Evolutionary conservation across 2,888 invertebrate genomes (phyloP).

Genomic region (Melipona beecheii): DNA sequence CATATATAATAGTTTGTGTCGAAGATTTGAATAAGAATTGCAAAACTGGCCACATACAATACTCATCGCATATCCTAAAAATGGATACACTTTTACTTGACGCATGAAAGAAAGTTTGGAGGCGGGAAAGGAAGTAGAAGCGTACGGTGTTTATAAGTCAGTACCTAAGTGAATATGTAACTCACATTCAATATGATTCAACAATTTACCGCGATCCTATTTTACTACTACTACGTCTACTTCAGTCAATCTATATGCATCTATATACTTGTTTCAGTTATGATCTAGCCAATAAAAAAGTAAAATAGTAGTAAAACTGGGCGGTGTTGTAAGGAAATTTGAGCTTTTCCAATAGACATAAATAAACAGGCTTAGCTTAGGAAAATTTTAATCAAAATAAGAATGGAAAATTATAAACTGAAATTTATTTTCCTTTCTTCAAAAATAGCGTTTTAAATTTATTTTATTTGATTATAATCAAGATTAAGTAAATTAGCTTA

Average conservation of each 20-base stretch:
- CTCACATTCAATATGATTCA: constrained; percentile 55
- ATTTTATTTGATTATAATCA: too few species aligned
- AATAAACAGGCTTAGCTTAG: too few species aligned
- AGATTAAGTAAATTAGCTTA: too few species aligned
- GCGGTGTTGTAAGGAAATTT: not conserved
- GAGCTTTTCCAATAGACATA: too few species aligned
- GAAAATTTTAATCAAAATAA: too few species aligned
- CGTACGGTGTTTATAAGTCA: constrained; percentile 8
- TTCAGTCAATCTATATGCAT: too few species aligned
- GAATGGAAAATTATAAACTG: not conserved
- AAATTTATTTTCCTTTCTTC: not conserved
- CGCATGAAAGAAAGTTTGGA: constrained; percentile 59
- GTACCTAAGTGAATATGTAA: constrained; percentile 23
- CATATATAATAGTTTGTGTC: constrained; percentile 29
- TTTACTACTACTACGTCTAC: not conserved
- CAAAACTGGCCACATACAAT: constrained; percentile 64
- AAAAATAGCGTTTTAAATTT: too few species aligned
- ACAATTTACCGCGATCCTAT: constrained; percentile 37
- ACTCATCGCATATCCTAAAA: constrained; percentile 21
- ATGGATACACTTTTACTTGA: constrained; percentile 61
- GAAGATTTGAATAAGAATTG: constrained; percentile 60
- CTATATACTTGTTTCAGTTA: constrained; percentile 27
- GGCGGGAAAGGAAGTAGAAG: constrained; percentile 61
- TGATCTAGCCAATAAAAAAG: constrained; percentile 18
- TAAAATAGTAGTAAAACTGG: constrained; percentile 20